Evolutionary conservation across 2,888 invertebrate genomes (phyloP), one percentile per base, ranked within the genome.

Genomic region (Plebejus argus): DNA sequence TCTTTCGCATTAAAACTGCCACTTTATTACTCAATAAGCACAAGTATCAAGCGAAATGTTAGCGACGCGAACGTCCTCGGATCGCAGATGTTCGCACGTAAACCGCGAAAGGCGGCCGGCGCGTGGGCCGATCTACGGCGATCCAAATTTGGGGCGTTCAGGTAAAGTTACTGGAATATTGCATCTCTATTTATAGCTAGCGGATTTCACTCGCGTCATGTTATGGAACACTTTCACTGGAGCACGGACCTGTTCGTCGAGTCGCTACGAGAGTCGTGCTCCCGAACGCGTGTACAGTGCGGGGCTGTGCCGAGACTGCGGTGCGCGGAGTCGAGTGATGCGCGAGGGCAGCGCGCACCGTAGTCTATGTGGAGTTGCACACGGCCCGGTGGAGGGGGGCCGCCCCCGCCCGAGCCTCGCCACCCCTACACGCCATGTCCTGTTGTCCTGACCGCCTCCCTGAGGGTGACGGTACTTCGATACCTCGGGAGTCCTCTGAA

Each of bases 141-240:
- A 93, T 88, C 95, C 95, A 95, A 95, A 95, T 94, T 94, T 94
- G 93, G 94, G 89, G 86, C 88, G 90, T 91, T 88, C 94, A 94
- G 94, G 94, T 94, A 93, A 93, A 92, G 91, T 93, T 93, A 93
- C 94, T 92, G 92, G 92, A 85, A 83, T 81, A 86, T 85, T 92
- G 91, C 91, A 92, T 85, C 85, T 87, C 91, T 93, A 93, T 88
- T 89, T 88, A 91, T 94, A 94, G 91, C 85, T 84, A 83, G 88
- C 90, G 89, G 88, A 85, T 83, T 86, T 86, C 93, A 92, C 94
- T 89, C 90, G 89, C 90, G 91, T 84, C 86, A 83, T 83, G 83
- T 83, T 82, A 81, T 84, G 84, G 80, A 82, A 85, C 93, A 94
- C 93, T 93, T 91, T 92, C 91, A 91, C 91, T 84, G 85, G 83